Conservation (phyloP, 2,797 vertebrate species). For the Tenualosa ilisha region DNA sequence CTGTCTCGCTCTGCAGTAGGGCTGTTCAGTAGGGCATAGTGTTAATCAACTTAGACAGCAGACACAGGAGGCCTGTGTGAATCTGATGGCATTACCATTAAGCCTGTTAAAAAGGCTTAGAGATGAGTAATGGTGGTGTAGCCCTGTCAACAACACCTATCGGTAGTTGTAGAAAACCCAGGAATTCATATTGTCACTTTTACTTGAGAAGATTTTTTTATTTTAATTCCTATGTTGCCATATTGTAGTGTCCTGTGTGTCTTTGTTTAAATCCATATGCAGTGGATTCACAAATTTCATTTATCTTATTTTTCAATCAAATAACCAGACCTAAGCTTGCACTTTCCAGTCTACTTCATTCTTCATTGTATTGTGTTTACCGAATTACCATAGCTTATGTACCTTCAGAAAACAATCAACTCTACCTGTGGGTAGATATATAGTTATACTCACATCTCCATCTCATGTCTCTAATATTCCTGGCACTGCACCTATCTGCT, state of each 20-base stretch:
- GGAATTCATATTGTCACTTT: not conserved
- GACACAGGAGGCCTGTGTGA: constrained; percentile 11
- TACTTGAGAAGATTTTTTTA: not conserved
- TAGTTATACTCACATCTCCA: not conserved
- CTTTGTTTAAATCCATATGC: not conserved
- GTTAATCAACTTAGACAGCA: constrained; percentile 32
- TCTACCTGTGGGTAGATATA: not conserved
- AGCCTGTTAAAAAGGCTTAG: constrained; percentile 30
- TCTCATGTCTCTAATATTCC: not conserved
- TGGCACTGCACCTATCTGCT: not conserved
- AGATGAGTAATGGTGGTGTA: not conserved
- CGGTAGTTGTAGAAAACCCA: not conserved
- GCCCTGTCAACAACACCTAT: not conserved
- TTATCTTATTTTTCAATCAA: too few relatives aligned
- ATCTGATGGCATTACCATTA: constrained; percentile 24
- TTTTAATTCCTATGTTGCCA: not conserved
- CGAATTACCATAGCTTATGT: not conserved
- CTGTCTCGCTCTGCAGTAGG: not conserved
- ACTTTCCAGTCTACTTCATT: not conserved
- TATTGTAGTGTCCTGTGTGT: not conserved
- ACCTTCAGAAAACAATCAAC: not conserved
- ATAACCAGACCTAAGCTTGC: too few relatives aligned
- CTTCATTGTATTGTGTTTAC: not conserved
- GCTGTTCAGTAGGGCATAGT: not conserved
- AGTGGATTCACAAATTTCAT: too few relatives aligned